phyloP scores from a whole-genome alignment of 2,888 invertebrate genomes.

The Fragum sueziense region DNA sequence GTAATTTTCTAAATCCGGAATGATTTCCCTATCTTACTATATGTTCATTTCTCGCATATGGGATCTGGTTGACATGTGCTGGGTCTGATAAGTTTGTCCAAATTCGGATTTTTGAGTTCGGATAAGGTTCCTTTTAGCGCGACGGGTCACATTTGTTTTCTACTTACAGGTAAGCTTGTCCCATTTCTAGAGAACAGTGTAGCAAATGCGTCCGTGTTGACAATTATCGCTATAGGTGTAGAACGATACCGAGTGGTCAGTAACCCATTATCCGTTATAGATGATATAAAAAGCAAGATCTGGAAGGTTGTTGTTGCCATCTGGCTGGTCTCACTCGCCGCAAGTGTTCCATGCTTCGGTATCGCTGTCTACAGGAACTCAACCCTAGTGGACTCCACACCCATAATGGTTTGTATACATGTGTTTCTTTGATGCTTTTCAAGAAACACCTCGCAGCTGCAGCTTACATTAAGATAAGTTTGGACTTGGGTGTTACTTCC shows the following conservation, averaged over 20 bases:
- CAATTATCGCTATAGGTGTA: constrained; percentile 50
- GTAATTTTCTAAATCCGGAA: too few species aligned
- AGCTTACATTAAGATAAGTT: too few species aligned
- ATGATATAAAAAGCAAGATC: background rate
- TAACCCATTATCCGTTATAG: constrained; percentile 41
- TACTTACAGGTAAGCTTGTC: constrained; percentile 48
- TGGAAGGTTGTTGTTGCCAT: constrained; percentile 5
- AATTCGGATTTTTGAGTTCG: too few species aligned
- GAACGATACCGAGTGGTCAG: constrained; percentile 55
- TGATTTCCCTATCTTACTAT: too few species aligned
- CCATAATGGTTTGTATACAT: constrained; percentile 25
- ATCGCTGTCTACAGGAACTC: constrained; percentile 23
- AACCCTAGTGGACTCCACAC: constrained; percentile 9
- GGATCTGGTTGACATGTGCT: too few species aligned
- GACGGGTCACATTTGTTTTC: background rate
- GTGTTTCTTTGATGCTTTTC: too few species aligned
- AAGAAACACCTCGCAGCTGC: too few species aligned
- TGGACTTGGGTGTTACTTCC: too few species aligned
- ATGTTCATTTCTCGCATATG: too few species aligned
- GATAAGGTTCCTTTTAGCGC: too few species aligned
- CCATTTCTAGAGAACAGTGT: constrained; percentile 53
- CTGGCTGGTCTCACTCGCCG: background rate
- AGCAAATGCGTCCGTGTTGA: constrained; percentile 52
- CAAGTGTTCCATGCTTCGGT: constrained; percentile 19
- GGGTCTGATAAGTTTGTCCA: too few species aligned